These are phyloP conservation scores for Prionailurus bengalensis DNA, from an alignment of 2,113 vertebrate species.

Conservation along the genomic window DNA sequence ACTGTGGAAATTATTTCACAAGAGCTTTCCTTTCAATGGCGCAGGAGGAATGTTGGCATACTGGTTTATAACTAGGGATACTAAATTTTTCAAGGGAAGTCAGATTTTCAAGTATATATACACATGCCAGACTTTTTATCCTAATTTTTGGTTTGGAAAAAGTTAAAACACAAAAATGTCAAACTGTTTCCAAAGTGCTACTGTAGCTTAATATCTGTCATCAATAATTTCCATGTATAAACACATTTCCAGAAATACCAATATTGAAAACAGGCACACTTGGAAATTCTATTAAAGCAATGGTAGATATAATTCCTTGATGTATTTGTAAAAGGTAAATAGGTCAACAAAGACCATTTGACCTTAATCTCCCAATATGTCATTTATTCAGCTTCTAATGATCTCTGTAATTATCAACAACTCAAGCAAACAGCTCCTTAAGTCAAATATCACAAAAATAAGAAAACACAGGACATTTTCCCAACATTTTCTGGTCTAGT, in stretches of 20 bases:
- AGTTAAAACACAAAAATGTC: background rate
- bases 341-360: background rate
- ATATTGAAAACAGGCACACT: background rate
- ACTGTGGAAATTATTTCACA: conserved; percentile 14
- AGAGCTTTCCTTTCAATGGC: background rate
- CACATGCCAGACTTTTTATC: background rate
- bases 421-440: background rate
- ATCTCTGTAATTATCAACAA: conserved; percentile 45
- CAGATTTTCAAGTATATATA: background rate
- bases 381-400: conserved; percentile 9
- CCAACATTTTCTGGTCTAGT: background rate
- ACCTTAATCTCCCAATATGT: background rate
- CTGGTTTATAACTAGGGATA: background rate
- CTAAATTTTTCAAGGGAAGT: background rate
- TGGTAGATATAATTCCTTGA: background rate
- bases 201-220: background rate
- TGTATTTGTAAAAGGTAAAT: conserved; percentile 15
- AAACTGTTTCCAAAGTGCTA: conserved; percentile 30
- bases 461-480: background rate
- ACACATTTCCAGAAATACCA: background rate
- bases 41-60: background rate
- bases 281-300: background rate
- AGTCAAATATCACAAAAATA: background rate
- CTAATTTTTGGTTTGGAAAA: conserved; percentile 26
- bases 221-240: conserved; percentile 21